Conservation (phyloP, 2,113 vertebrate genomes). For the Promerops cafer region DNA sequence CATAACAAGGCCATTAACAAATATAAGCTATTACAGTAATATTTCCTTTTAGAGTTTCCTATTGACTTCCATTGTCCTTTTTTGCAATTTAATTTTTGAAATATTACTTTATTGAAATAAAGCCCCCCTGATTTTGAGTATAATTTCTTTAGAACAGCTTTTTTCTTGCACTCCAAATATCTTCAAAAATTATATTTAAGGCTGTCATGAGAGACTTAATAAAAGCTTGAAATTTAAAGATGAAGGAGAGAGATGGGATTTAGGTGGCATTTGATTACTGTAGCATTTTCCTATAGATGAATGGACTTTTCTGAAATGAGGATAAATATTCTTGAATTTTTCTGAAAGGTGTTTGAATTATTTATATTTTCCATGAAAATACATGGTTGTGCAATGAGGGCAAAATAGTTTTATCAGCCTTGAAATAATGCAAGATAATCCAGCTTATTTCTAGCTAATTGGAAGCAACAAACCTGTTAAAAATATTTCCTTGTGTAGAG, state of each 20-base stretch:
- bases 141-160: neutral
- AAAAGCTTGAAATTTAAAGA: neutral
- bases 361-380: neutral
- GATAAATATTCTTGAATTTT: neutral
- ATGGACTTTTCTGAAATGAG: neutral
- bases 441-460: neutral
- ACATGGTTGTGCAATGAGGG: neutral
- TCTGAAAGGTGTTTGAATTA: conserved; percentile 9
- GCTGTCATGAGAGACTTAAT: neutral
- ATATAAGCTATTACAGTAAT: neutral
- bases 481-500: neutral
- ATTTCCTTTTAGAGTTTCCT: neutral
- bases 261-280: neutral
- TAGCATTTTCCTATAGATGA: neutral
- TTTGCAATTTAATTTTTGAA: neutral
- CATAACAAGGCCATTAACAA: neutral
- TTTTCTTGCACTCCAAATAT: neutral
- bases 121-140: neutral
- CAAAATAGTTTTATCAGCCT: neutral
- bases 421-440: neutral
- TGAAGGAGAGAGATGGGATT: neutral
- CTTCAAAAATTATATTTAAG: neutral
- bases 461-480: neutral
- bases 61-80: neutral
- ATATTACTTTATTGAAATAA: neutral